A percentile compares a stretch with the other conserved stretches of the same genome.
phyloP scores from a whole-genome alignment of 2,888 invertebrate species.

The Pseudococcus jackbeardsleyi region DNA sequence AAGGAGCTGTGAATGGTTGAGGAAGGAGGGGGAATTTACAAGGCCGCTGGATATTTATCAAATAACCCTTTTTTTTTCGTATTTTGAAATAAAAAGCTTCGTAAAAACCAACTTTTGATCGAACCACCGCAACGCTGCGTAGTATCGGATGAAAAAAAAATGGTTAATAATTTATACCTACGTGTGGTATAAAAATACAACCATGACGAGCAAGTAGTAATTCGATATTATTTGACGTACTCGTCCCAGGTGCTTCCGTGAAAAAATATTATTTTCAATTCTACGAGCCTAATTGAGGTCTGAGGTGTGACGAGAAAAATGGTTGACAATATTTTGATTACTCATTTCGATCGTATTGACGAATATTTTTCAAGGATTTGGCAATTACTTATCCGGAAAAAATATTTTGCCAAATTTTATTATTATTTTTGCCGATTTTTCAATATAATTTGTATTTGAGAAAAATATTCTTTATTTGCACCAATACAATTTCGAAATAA shows the following conservation, averaged over 20 bases:
- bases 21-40: not conserved
- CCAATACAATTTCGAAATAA: too few species aligned
- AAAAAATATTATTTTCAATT: too few species aligned
- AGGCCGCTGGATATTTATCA: constrained; percentile 31
- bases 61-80: constrained; percentile 37
- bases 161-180: constrained; percentile 19
- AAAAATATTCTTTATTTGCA: too few species aligned
- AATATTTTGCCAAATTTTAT: too few species aligned
- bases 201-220: constrained; percentile 12
- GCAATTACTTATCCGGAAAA: too few species aligned
- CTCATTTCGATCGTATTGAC: too few species aligned
- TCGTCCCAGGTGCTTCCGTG: not conserved
- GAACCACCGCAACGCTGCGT: not conserved
- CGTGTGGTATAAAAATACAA: not conserved
- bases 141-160: not conserved
- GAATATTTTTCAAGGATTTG: too few species aligned
- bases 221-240: constrained; percentile 24
- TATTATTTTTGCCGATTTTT: too few species aligned
- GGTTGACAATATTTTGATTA: not conserved
- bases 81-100: not conserved
- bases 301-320: not conserved
- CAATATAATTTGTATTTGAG: too few species aligned
- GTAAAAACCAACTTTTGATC: constrained; percentile 26
- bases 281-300: not conserved
- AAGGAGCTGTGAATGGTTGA: not conserved